phyloP scores from a whole-genome alignment of 2,888 invertebrate species.

The Caenorhabditis sp. region DNA sequence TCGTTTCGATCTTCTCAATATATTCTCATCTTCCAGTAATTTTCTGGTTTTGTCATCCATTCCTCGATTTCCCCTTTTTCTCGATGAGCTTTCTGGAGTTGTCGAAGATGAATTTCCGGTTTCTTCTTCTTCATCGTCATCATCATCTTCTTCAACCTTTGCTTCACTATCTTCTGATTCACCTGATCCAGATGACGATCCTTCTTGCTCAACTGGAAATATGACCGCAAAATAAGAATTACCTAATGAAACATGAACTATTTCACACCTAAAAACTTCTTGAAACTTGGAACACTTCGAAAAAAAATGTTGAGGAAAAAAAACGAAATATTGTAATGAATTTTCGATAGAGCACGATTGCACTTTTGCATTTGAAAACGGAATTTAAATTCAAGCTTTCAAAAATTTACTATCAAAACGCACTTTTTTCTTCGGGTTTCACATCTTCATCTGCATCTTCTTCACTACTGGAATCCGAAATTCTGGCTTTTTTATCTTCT shows the following conservation, averaged over 20 bases:
- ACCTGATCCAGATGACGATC: background rate
- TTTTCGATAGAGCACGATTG: background rate
- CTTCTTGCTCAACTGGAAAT: slow-evolving; percentile 10
- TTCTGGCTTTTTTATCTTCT: slow-evolving; percentile 22
- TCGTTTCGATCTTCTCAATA: slow-evolving; percentile 53
- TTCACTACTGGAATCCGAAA: background rate
- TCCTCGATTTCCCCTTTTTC: slow-evolving; percentile 17
- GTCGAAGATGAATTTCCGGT: slow-evolving; percentile 5
- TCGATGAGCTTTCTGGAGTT: slow-evolving; percentile 20
- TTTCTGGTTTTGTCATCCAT: slow-evolving; percentile 51
- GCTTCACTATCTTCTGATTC: background rate
- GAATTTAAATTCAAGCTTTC: background rate
- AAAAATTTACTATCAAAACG: background rate
- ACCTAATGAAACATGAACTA: too few relatives aligned
- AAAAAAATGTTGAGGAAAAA: background rate
- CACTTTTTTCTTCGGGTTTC: slow-evolving; percentile 5
- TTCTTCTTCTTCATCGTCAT: slow-evolving; percentile 18
- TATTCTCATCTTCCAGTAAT: slow-evolving; percentile 57
- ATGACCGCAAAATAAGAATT: background rate
- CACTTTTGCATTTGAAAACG: background rate
- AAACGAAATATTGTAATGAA: too few relatives aligned
- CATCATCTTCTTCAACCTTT: background rate
- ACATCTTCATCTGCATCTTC: background rate
- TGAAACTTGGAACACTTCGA: background rate
- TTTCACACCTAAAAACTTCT: too few relatives aligned